Evolutionary conservation across 2,888 invertebrate species (phyloP).

Genomic region (Terebella lapidaria): DNA sequence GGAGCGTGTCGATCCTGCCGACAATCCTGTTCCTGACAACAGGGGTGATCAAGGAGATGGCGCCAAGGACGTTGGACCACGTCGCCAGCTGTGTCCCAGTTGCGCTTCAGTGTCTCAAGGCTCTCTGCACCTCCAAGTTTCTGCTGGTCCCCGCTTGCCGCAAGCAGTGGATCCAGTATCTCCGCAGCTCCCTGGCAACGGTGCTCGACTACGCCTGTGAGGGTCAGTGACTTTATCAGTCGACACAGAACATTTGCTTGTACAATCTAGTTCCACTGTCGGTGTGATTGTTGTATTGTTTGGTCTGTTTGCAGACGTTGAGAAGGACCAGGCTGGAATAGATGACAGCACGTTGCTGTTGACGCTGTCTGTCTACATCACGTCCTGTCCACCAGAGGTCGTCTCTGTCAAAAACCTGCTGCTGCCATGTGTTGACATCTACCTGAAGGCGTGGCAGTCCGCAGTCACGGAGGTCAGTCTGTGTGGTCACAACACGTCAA

Average conservation of each 20-base stretch:
- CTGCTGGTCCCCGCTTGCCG: conserved; percentile 62
- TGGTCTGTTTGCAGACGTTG: conserved; percentile 30
- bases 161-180: conserved; percentile 69
- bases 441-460: conserved; percentile 67
- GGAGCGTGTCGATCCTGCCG: conserved; percentile 81
- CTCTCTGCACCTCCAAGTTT: conserved; percentile 60
- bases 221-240: conserved; percentile 20
- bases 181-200: conserved; percentile 84
- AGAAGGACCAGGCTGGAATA: conserved; percentile 38
- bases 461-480: conserved; percentile 17
- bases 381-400: conserved; percentile 72
- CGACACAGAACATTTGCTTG: not conserved
- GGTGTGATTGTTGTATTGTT: too few relatives aligned
- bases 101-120: conserved; percentile 71
- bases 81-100: conserved; percentile 67
- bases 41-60: conserved; percentile 80
- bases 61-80: conserved; percentile 56
- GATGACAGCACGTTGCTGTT: conserved; percentile 83
- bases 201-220: conserved; percentile 74
- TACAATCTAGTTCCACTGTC: too few relatives aligned
- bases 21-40: conserved; percentile 86
- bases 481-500: not conserved
- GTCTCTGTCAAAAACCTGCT: conserved; percentile 75
- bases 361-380: conserved; percentile 81
- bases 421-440: conserved; percentile 88